Evolutionary conservation across 2,797 vertebrate species (phyloP).

Genomic region (Artibeus jamaicensis): DNA sequence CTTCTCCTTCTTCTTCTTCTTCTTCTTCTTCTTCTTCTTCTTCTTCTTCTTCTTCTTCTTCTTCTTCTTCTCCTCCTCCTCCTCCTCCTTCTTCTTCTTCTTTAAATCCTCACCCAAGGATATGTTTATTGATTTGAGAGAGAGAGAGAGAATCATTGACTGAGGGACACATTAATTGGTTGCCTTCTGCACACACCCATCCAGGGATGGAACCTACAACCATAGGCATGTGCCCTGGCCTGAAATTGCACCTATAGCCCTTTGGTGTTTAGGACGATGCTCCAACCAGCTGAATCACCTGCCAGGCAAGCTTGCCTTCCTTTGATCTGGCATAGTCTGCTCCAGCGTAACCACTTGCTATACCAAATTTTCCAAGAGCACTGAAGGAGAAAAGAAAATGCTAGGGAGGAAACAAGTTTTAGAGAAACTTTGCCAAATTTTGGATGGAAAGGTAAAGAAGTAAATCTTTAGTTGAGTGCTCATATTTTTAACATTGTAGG

Average conservation of each 20-base stretch:
- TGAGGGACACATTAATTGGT: neutral
- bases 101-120: neutral
- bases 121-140: neutral
- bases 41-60: too few species aligned
- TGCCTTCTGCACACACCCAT: neutral
- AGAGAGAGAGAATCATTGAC: neutral
- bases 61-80: too few species aligned
- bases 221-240: neutral
- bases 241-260: neutral
- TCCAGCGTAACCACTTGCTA: neutral
- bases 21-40: too few species aligned
- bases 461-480: neutral
- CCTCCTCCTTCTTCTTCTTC: too few species aligned
- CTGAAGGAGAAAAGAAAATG: neutral
- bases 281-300: neutral
- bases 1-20: too few species aligned
- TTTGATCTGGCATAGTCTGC: neutral
- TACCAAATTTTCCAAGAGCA: neutral
- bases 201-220: neutral
- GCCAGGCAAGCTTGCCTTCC: neutral
- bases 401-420: neutral
- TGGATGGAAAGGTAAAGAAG: neutral
- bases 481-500: conserved; percentile 23
- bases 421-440: conserved; percentile 40
- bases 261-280: neutral